Conservation (phyloP, 2,113 vertebrate species). For the Arizona elegans region DNA sequence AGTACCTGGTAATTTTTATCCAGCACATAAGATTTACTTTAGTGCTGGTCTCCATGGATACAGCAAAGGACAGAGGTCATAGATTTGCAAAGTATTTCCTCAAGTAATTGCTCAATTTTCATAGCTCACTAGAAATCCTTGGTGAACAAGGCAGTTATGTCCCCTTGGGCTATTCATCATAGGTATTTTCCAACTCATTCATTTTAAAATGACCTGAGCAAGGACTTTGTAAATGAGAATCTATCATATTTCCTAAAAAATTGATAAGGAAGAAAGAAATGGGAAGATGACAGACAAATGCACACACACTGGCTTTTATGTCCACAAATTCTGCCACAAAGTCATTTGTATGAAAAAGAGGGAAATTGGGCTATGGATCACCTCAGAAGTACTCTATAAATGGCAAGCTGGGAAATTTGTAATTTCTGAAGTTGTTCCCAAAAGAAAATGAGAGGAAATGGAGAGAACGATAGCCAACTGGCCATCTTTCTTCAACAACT, state of each 20-base stretch:
- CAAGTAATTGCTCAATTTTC: constrained; percentile 62
- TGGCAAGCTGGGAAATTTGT: neutral
- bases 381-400: neutral
- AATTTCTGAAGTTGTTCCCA: neutral
- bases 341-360: constrained; percentile 12
- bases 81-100: constrained; percentile 54
- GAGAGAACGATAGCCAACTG: neutral
- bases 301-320: neutral
- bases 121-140: constrained; percentile 53
- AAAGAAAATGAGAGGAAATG: neutral
- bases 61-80: constrained; percentile 37
- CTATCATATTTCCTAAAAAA: constrained; percentile 33
- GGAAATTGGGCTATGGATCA: neutral
- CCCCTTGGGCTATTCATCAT: constrained; percentile 42
- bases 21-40: constrained; percentile 19
- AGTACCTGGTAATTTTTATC: constrained; percentile 27
- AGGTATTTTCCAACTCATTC: constrained; percentile 55
- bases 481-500: neutral
- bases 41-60: constrained; percentile 21
- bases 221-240: constrained; percentile 57
- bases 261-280: constrained; percentile 16
- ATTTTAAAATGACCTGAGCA: constrained; percentile 57
- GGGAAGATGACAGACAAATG: neutral
- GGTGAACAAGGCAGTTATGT: constrained; percentile 50
- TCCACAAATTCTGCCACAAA: constrained; percentile 16